Conservation (phyloP, 1,140 invertebrate species). For the Melipona quadrifasciata region DNA sequence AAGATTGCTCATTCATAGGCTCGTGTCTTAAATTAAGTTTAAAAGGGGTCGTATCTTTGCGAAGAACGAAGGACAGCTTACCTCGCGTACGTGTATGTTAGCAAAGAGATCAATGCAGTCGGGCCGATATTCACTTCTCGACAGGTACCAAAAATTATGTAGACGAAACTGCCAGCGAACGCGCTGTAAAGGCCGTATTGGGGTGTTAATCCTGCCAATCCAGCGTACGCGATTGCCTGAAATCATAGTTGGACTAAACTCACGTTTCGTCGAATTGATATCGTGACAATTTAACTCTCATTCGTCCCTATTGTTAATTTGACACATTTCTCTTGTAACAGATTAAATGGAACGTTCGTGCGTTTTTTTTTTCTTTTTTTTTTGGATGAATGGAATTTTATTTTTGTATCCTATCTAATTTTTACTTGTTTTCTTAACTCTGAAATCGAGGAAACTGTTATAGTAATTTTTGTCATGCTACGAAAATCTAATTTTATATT, state of each 20-base stretch:
- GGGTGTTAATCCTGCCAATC: constrained; percentile 87
- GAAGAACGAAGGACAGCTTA: constrained; percentile 65
- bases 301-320: no score
- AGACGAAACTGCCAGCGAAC: constrained; percentile 91
- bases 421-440: no score
- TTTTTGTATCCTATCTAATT: no score
- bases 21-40: neutral
- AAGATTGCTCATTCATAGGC: neutral
- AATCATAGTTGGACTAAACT: neutral
- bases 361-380: no score
- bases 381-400: no score
- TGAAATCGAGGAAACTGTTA: no score
- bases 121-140: constrained; percentile 93
- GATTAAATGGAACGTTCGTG: no score
- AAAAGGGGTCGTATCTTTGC: neutral
- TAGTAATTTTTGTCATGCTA: no score
- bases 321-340: no score
- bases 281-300: neutral
- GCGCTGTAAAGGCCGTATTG: constrained; percentile 94
- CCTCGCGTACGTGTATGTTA: constrained; percentile 86
- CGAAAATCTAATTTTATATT: no score
- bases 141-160: constrained; percentile 90
- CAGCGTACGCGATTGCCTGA: constrained; percentile 90
- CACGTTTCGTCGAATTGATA: neutral
- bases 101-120: constrained; percentile 88